These are phyloP conservation scores for Atherinosoma microstoma DNA, from an alignment of 2,797 vertebrate genomes.

Conservation along the genomic window DNA sequence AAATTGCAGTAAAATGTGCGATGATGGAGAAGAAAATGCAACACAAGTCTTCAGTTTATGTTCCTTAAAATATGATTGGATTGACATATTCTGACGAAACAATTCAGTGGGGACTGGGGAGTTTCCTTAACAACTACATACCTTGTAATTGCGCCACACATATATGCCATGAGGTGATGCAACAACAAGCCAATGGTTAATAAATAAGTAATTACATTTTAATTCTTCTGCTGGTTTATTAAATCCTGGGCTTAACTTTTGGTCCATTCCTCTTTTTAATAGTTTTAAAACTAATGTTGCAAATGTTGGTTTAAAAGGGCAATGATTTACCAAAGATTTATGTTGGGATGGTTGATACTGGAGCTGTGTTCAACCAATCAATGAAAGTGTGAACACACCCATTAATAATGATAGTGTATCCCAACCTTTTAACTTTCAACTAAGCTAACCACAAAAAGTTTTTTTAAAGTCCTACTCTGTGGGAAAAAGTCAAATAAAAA, in stretches of 20 bases:
- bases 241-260: background rate
- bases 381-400: background rate
- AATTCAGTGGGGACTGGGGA: too few species aligned
- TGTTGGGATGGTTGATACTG: background rate
- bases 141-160: too few species aligned
- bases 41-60: too few species aligned
- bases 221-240: background rate
- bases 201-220: background rate
- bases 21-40: too few species aligned
- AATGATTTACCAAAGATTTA: background rate
- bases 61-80: too few species aligned
- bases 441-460: too few species aligned
- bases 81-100: too few species aligned
- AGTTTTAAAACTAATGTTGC: background rate
- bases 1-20: too few species aligned
- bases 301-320: background rate
- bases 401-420: background rate
- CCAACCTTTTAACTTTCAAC: background rate
- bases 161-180: too few species aligned
- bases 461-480: background rate
- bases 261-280: background rate
- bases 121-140: too few species aligned
- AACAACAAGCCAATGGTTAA: background rate
- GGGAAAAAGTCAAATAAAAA: too few species aligned
- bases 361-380: background rate